Conservation (phyloP, 2,113 vertebrate genomes). For the Bufo gargarizans region DNA sequence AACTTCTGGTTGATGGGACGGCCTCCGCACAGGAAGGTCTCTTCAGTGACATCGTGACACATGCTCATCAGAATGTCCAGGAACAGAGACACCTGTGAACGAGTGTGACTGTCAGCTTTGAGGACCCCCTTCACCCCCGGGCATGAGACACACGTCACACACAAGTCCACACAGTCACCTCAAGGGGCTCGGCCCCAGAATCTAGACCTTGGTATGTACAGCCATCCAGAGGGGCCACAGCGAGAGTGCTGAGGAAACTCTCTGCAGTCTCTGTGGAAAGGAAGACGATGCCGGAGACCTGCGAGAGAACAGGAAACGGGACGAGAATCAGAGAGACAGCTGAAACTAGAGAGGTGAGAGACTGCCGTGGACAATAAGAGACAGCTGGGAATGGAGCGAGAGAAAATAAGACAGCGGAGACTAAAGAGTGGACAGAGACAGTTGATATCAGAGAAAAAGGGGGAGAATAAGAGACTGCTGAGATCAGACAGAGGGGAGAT, state of each 20-base stretch:
- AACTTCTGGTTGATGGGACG: constrained; percentile 26
- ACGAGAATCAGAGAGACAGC: not conserved
- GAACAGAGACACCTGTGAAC: constrained; percentile 88
- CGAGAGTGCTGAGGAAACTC: constrained; percentile 86
- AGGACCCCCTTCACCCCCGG: no score
- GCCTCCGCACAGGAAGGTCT: constrained; percentile 75
- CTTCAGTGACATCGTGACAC: constrained; percentile 75
- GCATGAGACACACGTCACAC: no score
- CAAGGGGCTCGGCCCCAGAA: constrained; percentile 85
- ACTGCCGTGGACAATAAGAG: not conserved
- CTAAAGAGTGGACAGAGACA: not conserved
- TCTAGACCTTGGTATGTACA: constrained; percentile 97
- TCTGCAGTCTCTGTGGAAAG: constrained; percentile 85
- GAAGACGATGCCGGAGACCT: constrained; percentile 93
- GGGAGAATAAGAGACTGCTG: not conserved
- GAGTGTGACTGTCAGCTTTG: not conserved
- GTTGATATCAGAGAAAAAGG: not conserved
- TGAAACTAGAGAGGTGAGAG: not conserved
- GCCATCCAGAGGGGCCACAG: constrained; percentile 86
- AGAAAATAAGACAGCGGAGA: not conserved
- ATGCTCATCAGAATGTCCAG: constrained; percentile 90
- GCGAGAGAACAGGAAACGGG: constrained; percentile 16
- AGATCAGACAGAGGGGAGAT: not conserved
- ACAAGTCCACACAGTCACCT: constrained; percentile 71
- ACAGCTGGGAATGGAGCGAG: not conserved